phyloP scores from a whole-genome alignment of 2,888 invertebrate species.

The Caenorhabditis angaria region DNA sequence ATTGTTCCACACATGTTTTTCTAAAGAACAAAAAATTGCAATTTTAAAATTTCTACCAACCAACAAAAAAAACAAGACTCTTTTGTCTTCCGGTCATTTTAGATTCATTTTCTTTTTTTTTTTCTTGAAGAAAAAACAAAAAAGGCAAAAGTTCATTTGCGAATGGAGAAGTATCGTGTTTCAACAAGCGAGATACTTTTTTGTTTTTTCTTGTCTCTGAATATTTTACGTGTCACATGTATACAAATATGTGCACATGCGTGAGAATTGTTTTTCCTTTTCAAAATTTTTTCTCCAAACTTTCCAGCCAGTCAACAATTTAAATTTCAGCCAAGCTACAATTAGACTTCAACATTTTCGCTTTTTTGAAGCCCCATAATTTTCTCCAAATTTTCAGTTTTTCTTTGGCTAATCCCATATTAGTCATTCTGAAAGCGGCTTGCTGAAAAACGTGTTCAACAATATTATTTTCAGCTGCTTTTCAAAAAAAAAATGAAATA shows the following conservation, averaged over 20 bases:
- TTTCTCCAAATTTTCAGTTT: not conserved
- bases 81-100: constrained; percentile 2
- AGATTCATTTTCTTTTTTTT: not conserved
- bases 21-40: no score
- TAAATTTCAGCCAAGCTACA: no score
- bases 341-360: not conserved
- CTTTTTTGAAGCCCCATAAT: not conserved
- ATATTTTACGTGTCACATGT: constrained; percentile 1
- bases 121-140: not conserved
- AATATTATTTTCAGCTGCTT: not conserved
- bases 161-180: not conserved
- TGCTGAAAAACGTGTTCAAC: not conserved
- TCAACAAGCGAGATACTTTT: no score
- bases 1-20: no score
- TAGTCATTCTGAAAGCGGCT: not conserved
- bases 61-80: no score
- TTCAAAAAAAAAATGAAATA: no score
- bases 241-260: no score
- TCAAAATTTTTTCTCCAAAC: no score
- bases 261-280: not conserved
- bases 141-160: not conserved
- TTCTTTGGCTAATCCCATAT: not conserved
- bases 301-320: no score
- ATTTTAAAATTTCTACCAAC: no score
- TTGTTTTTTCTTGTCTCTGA: no score